phyloP scores from a whole-genome alignment of 2,888 invertebrate genomes.

The Drosophila phalerata region DNA sequence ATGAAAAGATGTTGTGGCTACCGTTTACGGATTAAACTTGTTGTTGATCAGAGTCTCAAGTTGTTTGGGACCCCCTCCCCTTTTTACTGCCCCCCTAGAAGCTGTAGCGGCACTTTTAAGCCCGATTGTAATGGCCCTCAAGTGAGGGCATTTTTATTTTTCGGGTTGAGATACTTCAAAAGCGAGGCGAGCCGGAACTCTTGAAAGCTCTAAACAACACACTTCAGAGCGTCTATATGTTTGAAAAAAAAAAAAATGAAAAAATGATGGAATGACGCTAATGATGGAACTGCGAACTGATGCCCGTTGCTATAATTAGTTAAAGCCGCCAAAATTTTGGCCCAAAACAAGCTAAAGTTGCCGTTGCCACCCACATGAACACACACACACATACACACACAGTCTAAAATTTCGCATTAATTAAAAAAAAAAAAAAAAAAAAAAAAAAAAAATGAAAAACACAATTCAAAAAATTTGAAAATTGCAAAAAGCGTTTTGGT shows the following conservation, averaged over 20 bases:
- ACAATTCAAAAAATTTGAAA: conserved; percentile 39
- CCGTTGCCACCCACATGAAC: conserved; percentile 25
- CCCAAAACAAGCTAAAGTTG: conserved; percentile 3
- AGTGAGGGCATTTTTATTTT: conserved; percentile 63
- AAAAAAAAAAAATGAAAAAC: conserved; percentile 1
- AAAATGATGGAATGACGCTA: no score
- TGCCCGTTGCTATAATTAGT: conserved; percentile 72
- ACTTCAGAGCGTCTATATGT: no score
- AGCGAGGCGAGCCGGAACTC: conserved; percentile 71
- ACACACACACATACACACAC: conserved; percentile 23
- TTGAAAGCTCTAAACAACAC: conserved; percentile 13
- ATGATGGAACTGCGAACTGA: conserved; percentile 49
- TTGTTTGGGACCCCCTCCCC: neutral
- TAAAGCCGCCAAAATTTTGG: conserved; percentile 48
- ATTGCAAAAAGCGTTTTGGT: conserved; percentile 70
- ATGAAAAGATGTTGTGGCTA: conserved; percentile 35
- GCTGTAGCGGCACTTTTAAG: conserved; percentile 39
- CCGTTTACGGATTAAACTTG: conserved; percentile 44
- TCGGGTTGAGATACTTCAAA: conserved; percentile 14
- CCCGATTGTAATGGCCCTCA: conserved; percentile 67
- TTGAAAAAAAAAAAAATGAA: no score
- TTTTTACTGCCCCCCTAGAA: neutral
- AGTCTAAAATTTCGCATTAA: conserved; percentile 32
- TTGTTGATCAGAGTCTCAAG: conserved; percentile 31
- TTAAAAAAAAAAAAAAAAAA: conserved; percentile 10